Base-by-base conservation (phyloP, 2,797 vertebrate species). In the Micrastur ruficollis region DNA sequence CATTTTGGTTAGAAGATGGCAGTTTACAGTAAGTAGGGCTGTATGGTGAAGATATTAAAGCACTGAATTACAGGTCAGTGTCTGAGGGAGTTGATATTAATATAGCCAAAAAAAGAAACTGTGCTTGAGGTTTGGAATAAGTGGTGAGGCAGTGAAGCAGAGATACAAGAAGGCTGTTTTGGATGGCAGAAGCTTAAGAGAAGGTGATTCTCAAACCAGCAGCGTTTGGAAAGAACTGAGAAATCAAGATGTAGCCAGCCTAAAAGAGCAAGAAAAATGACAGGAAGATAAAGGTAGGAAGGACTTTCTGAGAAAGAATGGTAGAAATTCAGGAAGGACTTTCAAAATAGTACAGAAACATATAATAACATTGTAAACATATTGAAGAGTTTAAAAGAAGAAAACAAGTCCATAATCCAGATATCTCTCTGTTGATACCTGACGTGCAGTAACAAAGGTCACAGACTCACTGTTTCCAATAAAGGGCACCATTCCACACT, bases 121-220 rank as follows among this genome's bases (percentile, higher is more conserved):
- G 7, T 67, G 6, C 36, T 82, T 95, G 92, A 95, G 88, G 75
- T 91, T 95, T 96, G 93, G 91, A 94, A 72, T 78, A 71, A 67
- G 29, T 8, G 44, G 36, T 31, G 46, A 91, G 42, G 36, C 65
- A 68, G 12, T 52, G 44, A 88, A 88, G 61, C 36, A 93, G 32
- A 88, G 88, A 72, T 68, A 72, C 21, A 86, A 68, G 44, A 74
- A 59, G 38, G 12, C 17, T 94, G 90, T 91, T 97, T 91, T 83
- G 68, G 61, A 94, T 90, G 92, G 82, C 82, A 88, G 53, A 18
- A 93, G 29, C 76, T 86, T 78, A 68, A 81, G 46, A 90, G 56
- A 83, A 90, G 72, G 85, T 79, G 82, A 78, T 91, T 86, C 76
- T 95, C 65, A 91, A 86, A 83, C 26, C 56, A 49, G 26, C 38